Percentiles rank a stretch among this genome's conserved stretches.
phyloP scores from a whole-genome alignment of 2,888 invertebrate species.

The Tineola bisselliella region DNA sequence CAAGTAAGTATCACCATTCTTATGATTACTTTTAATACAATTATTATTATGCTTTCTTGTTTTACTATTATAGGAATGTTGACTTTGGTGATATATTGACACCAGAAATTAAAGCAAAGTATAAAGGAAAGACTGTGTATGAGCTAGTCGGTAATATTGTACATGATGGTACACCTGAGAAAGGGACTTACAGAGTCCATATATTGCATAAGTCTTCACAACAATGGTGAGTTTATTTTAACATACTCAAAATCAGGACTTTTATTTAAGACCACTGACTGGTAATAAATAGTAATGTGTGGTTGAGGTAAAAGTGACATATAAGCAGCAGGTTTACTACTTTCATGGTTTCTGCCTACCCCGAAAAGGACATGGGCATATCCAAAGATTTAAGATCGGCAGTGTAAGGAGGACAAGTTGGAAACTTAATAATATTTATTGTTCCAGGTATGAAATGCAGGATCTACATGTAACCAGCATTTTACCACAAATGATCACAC shows the following conservation, averaged over 20 bases:
- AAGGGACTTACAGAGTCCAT: slow-evolving; percentile 95
- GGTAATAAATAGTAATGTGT: too few species aligned
- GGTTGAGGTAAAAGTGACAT: too few species aligned
- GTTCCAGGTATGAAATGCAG: slow-evolving; percentile 81
- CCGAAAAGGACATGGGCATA: too few species aligned
- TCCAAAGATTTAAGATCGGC: too few species aligned
- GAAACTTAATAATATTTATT: too few species aligned
- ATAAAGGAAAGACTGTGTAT: slow-evolving; percentile 85
- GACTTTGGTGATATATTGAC: slow-evolving; percentile 96
- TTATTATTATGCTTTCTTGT: background rate
- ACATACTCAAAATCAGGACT: too few species aligned
- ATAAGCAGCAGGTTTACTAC: too few species aligned
- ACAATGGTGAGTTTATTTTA: slow-evolving; percentile 74
- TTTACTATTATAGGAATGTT: slow-evolving; percentile 77
- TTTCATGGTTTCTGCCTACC: too few species aligned
- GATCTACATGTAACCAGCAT: slow-evolving; percentile 99
- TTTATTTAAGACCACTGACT: too few species aligned
- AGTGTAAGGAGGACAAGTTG: too few species aligned
- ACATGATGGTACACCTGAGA: slow-evolving; percentile 95
- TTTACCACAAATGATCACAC: slow-evolving; percentile 98
- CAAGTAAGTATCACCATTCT: slow-evolving; percentile 82
- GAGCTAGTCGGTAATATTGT: slow-evolving; percentile 99
- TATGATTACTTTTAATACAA: too few species aligned
- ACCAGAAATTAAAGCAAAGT: slow-evolving; percentile 79
- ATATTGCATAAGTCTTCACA: slow-evolving; percentile 88